Evolutionary conservation across 2,797 vertebrate species (phyloP).

Genomic region (Acanthurus lineatus): DNA sequence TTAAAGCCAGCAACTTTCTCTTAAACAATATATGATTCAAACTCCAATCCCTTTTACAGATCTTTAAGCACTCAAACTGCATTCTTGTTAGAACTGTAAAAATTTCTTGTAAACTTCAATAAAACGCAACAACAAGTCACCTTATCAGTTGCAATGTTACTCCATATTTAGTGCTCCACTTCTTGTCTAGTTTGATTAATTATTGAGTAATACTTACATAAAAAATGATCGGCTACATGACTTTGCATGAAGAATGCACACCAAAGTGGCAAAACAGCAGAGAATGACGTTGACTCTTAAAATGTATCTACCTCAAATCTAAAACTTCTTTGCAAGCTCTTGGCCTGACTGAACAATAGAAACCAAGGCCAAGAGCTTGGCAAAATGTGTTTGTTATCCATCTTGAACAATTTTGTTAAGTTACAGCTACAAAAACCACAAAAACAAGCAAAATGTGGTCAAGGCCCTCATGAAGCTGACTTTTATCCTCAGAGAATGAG

Average conservation of each 20-base stretch:
- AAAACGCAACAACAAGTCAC: conserved; percentile 66
- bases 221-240: conserved; percentile 68
- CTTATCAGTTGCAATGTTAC: conserved; percentile 37
- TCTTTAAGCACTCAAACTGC: conserved; percentile 39
- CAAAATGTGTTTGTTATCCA: conserved; percentile 43
- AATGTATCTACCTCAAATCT: conserved; percentile 71
- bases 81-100: conserved; percentile 51
- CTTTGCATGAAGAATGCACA: conserved; percentile 68
- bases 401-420: conserved; percentile 68
- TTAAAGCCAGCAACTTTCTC: conserved; percentile 42
- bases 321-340: conserved; percentile 55
- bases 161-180: conserved; percentile 25
- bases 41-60: conserved; percentile 15
- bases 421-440: conserved; percentile 78
- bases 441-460: conserved; percentile 77
- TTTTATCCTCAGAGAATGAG: conserved; percentile 68
- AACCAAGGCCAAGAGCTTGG: conserved; percentile 52
- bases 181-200: conserved; percentile 56
- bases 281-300: conserved; percentile 57
- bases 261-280: conserved; percentile 62
- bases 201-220: conserved; percentile 65
- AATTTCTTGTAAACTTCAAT: conserved; percentile 62
- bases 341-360: conserved; percentile 40
- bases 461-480: conserved; percentile 72
- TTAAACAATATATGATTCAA: conserved; percentile 4